Percentiles rank a stretch among this genome's conserved stretches.
Evolutionary conservation across 1,140 invertebrate genomes (phyloP).

Genomic region (Sitobion miscanthi): DNA sequence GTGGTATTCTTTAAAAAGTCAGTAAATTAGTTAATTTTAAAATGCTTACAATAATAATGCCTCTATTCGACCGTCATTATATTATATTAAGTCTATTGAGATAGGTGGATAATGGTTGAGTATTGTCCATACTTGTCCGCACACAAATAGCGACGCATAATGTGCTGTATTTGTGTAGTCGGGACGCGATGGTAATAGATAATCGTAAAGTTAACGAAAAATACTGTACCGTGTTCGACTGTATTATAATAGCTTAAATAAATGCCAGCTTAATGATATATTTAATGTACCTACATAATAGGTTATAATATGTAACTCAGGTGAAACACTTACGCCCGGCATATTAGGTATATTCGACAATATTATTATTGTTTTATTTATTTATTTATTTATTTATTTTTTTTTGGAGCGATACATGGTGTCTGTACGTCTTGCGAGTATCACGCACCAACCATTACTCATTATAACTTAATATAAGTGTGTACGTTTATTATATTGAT

Average conservation of each 20-base stretch:
- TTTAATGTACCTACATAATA: not conserved
- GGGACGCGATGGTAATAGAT: not conserved
- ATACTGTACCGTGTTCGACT: not conserved
- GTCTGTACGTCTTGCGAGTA: not conserved
- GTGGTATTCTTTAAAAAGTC: not conserved
- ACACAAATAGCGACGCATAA: not conserved
- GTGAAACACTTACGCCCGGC: not conserved
- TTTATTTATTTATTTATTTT: too few species aligned
- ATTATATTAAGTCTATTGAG: not conserved
- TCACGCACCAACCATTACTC: not conserved
- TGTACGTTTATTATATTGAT: not conserved
- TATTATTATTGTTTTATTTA: not conserved
- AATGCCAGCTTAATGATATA: not conserved
- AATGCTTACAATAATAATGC: not conserved
- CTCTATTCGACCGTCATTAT: not conserved
- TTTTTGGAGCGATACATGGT: not conserved
- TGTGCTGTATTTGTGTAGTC: not conserved
- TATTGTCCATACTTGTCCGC: not conserved
- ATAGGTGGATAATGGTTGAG: not conserved
- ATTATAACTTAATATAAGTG: not conserved
- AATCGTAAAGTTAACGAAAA: too few species aligned
- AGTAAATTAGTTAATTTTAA: not conserved
- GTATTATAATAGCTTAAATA: not conserved
- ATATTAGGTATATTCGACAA: not conserved
- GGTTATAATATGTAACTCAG: not conserved